phyloP scores from a whole-genome alignment of 1,140 invertebrate species.

The Drosophila oshimai region DNA sequence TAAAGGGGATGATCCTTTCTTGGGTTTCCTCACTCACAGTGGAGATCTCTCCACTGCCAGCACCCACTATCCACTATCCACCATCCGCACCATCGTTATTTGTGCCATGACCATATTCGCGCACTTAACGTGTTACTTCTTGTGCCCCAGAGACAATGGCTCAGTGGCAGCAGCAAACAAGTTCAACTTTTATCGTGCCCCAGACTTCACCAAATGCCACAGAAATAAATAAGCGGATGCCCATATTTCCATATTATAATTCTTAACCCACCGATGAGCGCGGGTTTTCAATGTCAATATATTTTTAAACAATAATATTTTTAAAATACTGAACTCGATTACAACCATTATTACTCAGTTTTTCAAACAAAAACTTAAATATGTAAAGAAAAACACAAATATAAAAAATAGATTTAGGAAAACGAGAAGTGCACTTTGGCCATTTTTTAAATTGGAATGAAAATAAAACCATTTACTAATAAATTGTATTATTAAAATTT shows the following conservation, averaged over 20 bases:
- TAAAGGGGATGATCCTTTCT: conserved; percentile 11
- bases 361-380: too few species aligned
- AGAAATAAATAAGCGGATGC: background rate
- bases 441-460: too few species aligned
- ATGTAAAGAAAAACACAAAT: too few species aligned
- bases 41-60: background rate
- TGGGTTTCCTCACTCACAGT: background rate
- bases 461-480: too few species aligned
- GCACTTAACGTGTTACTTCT: conserved; percentile 52
- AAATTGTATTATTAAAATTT: too few species aligned
- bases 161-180: conserved; percentile 19
- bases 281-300: background rate
- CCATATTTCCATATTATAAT: conserved; percentile 26
- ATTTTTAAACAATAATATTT: background rate
- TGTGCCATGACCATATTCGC: conserved; percentile 65
- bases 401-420: too few species aligned
- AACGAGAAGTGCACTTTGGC: too few species aligned
- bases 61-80: conserved; percentile 36
- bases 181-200: conserved; percentile 16
- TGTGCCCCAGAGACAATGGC: conserved; percentile 27
- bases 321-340: too few species aligned
- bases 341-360: too few species aligned
- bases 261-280: conserved; percentile 30
- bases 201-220: conserved; percentile 15
- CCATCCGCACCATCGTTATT: conserved; percentile 22